phyloP scores from a whole-genome alignment of 2,113 vertebrate genomes.

The Phyllostomus discolor region DNA sequence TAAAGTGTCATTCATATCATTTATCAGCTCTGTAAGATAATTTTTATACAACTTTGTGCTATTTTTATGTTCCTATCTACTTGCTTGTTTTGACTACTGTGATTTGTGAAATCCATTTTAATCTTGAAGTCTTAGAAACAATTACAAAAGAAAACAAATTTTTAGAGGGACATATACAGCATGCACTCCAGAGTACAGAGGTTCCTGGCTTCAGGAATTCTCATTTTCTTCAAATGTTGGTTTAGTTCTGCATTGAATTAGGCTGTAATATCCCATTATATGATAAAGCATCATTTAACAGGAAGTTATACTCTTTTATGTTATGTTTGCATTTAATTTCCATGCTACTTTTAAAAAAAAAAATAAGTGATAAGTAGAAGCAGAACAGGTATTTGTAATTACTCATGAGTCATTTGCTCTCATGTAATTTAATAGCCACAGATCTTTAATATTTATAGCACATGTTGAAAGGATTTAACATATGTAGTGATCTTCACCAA shows the following conservation, averaged over 20 bases:
- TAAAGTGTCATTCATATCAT: background rate
- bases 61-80: background rate
- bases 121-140: background rate
- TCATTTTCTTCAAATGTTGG: constrained; percentile 35
- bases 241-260: constrained; percentile 26
- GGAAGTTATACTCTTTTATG: constrained; percentile 43
- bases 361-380: constrained; percentile 62
- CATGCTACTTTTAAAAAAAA: constrained; percentile 62
- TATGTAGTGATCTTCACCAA: constrained; percentile 81
- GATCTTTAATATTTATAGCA: constrained; percentile 83
- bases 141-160: background rate
- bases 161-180: background rate
- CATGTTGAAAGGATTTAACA: constrained; percentile 79
- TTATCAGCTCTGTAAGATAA: background rate
- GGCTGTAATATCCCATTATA: constrained; percentile 24
- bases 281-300: constrained; percentile 45
- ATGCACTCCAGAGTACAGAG: background rate
- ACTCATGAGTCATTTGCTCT: constrained; percentile 73
- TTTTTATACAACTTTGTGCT: background rate
- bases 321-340: constrained; percentile 57
- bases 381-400: constrained; percentile 79
- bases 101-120: background rate
- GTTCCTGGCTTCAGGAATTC: background rate
- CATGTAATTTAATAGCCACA: constrained; percentile 76
- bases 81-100: background rate